Evolutionary conservation across 2,113 vertebrate species (phyloP), one percentile per base, ranked within the genome.

Genomic region (Myrmecobius fasciatus): DNA sequence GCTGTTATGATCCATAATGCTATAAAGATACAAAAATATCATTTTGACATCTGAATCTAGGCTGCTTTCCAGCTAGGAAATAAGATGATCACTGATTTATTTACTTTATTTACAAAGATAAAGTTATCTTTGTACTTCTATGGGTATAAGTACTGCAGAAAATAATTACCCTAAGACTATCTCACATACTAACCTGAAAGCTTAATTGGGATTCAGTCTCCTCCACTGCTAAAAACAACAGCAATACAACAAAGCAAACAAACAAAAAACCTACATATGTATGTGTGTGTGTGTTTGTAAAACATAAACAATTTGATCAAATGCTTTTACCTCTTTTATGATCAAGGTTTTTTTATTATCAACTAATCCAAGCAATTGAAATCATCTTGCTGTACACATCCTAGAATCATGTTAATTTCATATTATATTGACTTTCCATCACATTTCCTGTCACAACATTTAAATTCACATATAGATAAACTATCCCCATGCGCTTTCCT

Each of bases 281-380:
- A n/a, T n/a, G n/a, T n/a, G n/a, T n/a, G n/a, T n/a, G n/a, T n/a
- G 48, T 92, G 91, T 90, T 94, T 93, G 47, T 89, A 52, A 95
- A 96, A 93, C 49, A 96, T 56, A 96, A 97, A 95, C 24, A 97
- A 95, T 60, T 92, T 93, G 89, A 96, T 96, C 93, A 98, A 94
- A 96, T 97, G 93, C 2, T 89, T 49, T 49, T 91, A 95, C 83
- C 75, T 94, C 97, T 96, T 91, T 96, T 97, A 96, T 93, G 53
- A 94, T 89, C 96, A 97, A 53, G 24, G 92, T 92, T 94, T 95
- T 75, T 75, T 97, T 96, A 95, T 75, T 97, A 96, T 91, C 49
- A 96, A 98, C 49, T 53, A 94, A 97, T 95, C 90, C 95, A 48
- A 96, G 46, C 94, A 96, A 96, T 94, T 98, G 93, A 98, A 98